Base-by-base conservation (phyloP, 2,888 invertebrate species). In the Salticus scenicus region DNA sequence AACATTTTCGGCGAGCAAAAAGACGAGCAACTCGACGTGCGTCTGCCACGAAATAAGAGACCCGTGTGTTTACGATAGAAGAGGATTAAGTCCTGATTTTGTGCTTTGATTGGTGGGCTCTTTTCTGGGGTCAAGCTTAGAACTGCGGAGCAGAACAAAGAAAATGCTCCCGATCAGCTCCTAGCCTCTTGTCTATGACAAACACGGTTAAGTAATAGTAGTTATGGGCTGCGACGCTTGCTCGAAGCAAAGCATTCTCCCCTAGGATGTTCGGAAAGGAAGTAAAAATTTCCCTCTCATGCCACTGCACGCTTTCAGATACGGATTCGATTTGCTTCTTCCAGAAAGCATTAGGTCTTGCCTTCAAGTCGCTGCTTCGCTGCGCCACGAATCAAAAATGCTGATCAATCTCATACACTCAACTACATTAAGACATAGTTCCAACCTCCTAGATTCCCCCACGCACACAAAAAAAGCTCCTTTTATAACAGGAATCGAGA, bases 151-250 rank as follows among this genome's bases (percentile, higher is more conserved):
- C 82, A 71, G 77, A 83, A 83, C 82, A 83, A 83, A 83, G 82
- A 83, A 83, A 83, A 76, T 51, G 82, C 82, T 71, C 47, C 76
- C 77, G 77, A 83, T 83, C 74, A 83, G 77, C 64, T 73, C 63
- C 81, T 20, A 30, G 73, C 70, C 31, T 72, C 42, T 72, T 71
- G 27, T 20, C 70, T 84, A 84, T 79, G 84, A 84, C 84, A 84
- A 84, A 84, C 74, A 84, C 84, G 74, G 78, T 84, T 84, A 84
- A 84, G 84, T 84, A 84, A 84, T 84, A 84, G 83, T 83, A 83
- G 83, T 83, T 83, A 82, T 83, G 82, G 76, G 80, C 80, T 42
- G 66, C 42, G 72, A 72, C 66, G 33, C 27, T 51, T 67, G 28
- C 30, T 69, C 47, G 12, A 47, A 37, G 8, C 73, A 27, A 51